These are phyloP conservation scores for Melopsittacus undulatus DNA, from an alignment of 2,797 vertebrate species.

Conservation along the genomic window DNA sequence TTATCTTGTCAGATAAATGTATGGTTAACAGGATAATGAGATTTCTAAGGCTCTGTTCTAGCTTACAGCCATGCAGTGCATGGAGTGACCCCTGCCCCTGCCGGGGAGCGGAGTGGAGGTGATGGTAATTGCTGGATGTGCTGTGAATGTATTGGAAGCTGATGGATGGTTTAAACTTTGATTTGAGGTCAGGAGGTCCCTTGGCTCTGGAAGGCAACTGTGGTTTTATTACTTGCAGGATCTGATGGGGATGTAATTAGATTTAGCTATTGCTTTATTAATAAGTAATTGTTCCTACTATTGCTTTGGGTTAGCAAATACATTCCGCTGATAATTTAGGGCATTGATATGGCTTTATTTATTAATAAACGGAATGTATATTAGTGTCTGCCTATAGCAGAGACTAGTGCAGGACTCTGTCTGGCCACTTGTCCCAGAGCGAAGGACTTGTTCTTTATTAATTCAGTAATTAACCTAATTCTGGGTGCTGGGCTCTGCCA, in stretches of 20 bases:
- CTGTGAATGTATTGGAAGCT: constrained; percentile 70
- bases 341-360: constrained; percentile 65
- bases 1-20: constrained; percentile 95
- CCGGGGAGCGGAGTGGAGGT: constrained; percentile 62
- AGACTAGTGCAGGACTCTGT: background rate
- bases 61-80: constrained; percentile 66
- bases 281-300: constrained; percentile 76
- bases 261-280: constrained; percentile 81
- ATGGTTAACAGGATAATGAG: constrained; percentile 94
- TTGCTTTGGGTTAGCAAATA: constrained; percentile 65
- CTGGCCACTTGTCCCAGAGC: background rate
- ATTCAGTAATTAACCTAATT: constrained; percentile 33
- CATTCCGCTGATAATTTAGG: constrained; percentile 72
- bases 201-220: constrained; percentile 70
- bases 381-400: constrained; percentile 25
- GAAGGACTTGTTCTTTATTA: background rate
- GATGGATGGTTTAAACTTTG: constrained; percentile 77
- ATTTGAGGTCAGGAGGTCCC: constrained; percentile 76
- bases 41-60: constrained; percentile 80
- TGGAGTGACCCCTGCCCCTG: constrained; percentile 75
- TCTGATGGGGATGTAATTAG: constrained; percentile 80
- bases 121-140: constrained; percentile 72
- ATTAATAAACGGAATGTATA: constrained; percentile 59
- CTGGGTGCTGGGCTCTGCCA: background rate
- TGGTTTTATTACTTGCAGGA: constrained; percentile 75